A percentile compares a stretch with the other conserved stretches of the same genome.
These are phyloP conservation scores for Melieria picta DNA, from an alignment of 2,888 invertebrate genomes.

Conservation along the genomic window DNA sequence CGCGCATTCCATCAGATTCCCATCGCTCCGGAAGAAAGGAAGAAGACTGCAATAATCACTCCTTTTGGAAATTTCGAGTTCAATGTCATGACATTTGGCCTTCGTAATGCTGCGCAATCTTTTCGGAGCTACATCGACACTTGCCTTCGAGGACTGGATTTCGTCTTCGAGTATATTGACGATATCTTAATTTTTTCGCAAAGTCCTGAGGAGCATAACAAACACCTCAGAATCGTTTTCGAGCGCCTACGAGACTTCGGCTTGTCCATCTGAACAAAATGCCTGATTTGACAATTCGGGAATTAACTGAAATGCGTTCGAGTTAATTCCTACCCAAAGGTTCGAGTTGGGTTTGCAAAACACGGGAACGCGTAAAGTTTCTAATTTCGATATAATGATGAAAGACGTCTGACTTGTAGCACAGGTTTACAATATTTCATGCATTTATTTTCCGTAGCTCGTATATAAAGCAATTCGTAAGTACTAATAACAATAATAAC, in stretches of 20 bases:
- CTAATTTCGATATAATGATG: too few relatives aligned
- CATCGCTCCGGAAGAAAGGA: conserved; percentile 20
- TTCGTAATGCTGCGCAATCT: conserved; percentile 19
- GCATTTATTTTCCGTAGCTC: too few relatives aligned
- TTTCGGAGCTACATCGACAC: not conserved
- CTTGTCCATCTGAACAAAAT: too few relatives aligned
- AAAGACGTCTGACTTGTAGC: too few relatives aligned
- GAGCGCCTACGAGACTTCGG: conserved; percentile 4
- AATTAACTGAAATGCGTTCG: too few relatives aligned
- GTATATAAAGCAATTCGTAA: too few relatives aligned
- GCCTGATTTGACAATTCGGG: too few relatives aligned
- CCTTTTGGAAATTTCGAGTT: conserved; percentile 25
- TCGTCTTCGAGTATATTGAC: conserved; percentile 1
- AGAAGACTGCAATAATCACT: conserved; percentile 30
- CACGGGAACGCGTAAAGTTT: too few relatives aligned
- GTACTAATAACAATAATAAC: too few relatives aligned
- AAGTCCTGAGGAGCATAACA: not conserved
- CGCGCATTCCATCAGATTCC: conserved; percentile 31
- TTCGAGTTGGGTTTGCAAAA: too few relatives aligned
- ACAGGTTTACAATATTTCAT: too few relatives aligned
- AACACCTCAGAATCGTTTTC: not conserved
- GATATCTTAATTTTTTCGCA: not conserved
- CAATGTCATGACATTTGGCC: conserved; percentile 26
- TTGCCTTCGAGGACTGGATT: conserved; percentile 8
- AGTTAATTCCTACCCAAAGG: too few relatives aligned